Conservation (phyloP, 2,888 invertebrate genomes). For the Flabesymbios commensalis region DNA sequence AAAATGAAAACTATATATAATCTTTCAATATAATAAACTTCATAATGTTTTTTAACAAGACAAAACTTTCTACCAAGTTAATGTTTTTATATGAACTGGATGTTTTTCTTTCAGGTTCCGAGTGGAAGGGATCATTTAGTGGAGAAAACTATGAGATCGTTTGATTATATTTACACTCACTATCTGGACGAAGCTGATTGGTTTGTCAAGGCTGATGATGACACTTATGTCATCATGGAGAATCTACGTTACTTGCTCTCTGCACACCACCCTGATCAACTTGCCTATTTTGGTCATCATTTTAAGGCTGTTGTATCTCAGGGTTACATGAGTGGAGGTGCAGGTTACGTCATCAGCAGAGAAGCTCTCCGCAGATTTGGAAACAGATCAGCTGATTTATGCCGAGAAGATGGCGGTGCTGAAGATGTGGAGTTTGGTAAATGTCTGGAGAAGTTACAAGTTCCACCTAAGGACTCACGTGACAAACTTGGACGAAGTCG, state of each 20-base stretch:
- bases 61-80: too few relatives aligned
- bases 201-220: slow-evolving; percentile 98
- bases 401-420: slow-evolving; percentile 44
- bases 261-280: slow-evolving; percentile 73
- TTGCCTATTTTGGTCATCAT: slow-evolving; percentile 74
- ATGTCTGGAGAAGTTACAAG: slow-evolving; percentile 52
- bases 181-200: slow-evolving; percentile 85
- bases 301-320: slow-evolving; percentile 8
- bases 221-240: slow-evolving; percentile 69
- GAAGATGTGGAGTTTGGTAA: slow-evolving; percentile 55
- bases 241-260: slow-evolving; percentile 75
- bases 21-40: too few relatives aligned
- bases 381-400: not conserved
- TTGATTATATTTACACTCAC: slow-evolving; percentile 82
- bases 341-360: slow-evolving; percentile 23
- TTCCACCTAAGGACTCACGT: slow-evolving; percentile 46
- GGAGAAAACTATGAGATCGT: slow-evolving; percentile 95
- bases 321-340: slow-evolving; percentile 27
- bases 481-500: slow-evolving; percentile 49
- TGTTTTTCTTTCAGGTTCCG: too few relatives aligned
- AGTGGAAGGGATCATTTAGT: slow-evolving; percentile 77
- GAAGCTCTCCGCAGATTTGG: slow-evolving; percentile 22
- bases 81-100: too few relatives aligned
- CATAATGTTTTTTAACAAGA: too few relatives aligned
- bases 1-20: too few relatives aligned